Evolutionary conservation across 1,140 invertebrate species (phyloP), one percentile per base, ranked within the genome.

Genomic region (Probaryconus sp.): DNA sequence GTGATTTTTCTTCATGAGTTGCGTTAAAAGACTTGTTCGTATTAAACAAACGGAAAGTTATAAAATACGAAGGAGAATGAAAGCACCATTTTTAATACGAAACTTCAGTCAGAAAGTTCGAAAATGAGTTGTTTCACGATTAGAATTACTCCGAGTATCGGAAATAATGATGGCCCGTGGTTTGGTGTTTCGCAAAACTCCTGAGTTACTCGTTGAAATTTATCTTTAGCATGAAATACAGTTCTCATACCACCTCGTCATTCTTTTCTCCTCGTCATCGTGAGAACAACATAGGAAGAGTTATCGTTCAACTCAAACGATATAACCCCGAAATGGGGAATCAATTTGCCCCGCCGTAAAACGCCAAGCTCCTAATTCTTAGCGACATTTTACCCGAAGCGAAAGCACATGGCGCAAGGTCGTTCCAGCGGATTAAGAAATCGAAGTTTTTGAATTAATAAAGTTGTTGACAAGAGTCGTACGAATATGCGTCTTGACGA

Each of bases 371-470:
- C 37, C n/a, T 16, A 1, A 13, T 10, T 58, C 26, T 51, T 51
- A 28, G 42, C 2, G 13, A n/a, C 10, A 35, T 20, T 35, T 31
- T 20, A 6, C n/a, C 28, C 2, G 18, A 16, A 24, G 20, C 28
- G n/a, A 13, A 24, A 37, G 17, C 30, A 33, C 43, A 17, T 67
- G 51, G 24, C 42, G 5, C 30, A 28, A n/a, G n/a, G 5, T 38
- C 11, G 18, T 50, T 50, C n/a, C 31, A 5, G 5, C 16, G 20
- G 26, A 42, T 50, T 68, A 14, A 24, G 24, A 43, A 47, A 26
- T 40, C 53, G 1, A 45, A 69, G 38, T 69, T 69, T 51, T 30
- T 43, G 28, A 60, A 40, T 60, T 45, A 45, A 69, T 69, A 53
- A 51, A 51, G 37, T 60, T 69, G 30, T 26, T 20, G 35, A 45